These are phyloP conservation scores for Drosophila rubida DNA, from an alignment of 2,888 invertebrate species.

Conservation along the genomic window DNA sequence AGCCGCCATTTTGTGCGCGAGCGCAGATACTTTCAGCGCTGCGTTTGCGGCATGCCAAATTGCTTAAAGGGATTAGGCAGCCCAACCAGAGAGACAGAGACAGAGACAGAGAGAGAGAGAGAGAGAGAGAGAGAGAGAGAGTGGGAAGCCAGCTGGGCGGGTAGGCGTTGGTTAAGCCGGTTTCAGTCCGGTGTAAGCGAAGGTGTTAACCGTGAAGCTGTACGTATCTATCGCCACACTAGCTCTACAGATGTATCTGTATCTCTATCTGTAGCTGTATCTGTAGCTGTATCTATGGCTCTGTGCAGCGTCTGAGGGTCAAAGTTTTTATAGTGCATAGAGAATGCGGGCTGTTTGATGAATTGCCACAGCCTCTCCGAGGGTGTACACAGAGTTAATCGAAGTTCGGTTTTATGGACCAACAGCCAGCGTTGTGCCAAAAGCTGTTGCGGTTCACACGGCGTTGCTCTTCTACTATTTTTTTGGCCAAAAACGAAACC, in stretches of 20 bases:
- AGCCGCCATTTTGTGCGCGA: constrained; percentile 63
- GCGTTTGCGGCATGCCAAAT: constrained; percentile 15
- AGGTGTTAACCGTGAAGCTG: constrained; percentile 72
- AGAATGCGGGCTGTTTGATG: constrained; percentile 76
- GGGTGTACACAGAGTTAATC: constrained; percentile 62
- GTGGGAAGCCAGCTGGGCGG: constrained; percentile 18
- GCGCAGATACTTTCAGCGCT: constrained; percentile 4
- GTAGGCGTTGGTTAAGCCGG: constrained; percentile 59
- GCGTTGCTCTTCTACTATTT: too few relatives aligned
- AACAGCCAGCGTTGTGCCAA: constrained; percentile 9
- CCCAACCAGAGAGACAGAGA: constrained; percentile 21
- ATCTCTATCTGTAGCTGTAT: neutral
- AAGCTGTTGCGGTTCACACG: constrained; percentile 74
- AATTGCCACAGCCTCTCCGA: constrained; percentile 46
- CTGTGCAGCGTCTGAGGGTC: constrained; percentile 56
- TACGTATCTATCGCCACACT: neutral
- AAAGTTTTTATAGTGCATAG: constrained; percentile 78
- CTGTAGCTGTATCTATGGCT: too few relatives aligned
- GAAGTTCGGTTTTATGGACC: constrained; percentile 61
- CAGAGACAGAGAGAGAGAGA: neutral
- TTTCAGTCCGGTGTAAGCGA: constrained; percentile 64
- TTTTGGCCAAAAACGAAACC: constrained; percentile 58
- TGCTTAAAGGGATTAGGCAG: constrained; percentile 57
- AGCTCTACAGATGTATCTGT: neutral
- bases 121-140: neutral